These are phyloP conservation scores for Paratilapia polleni DNA, from an alignment of 2,113 vertebrate species.

Conservation along the genomic window DNA sequence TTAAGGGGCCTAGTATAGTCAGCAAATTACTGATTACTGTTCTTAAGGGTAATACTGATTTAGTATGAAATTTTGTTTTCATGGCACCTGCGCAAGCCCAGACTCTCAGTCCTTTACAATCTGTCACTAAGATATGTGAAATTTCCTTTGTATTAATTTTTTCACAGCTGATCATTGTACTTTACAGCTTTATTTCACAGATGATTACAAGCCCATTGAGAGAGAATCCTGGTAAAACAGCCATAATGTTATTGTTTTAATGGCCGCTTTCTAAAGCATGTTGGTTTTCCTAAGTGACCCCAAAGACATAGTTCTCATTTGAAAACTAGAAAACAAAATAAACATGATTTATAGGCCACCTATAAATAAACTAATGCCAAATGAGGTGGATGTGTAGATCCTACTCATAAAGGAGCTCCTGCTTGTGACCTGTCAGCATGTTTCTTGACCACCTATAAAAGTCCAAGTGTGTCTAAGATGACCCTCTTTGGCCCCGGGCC, in stretches of 20 bases:
- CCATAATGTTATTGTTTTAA: conserved; percentile 42
- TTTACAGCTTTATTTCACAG: conserved; percentile 64
- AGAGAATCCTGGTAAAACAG: conserved; percentile 45
- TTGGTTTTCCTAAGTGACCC: conserved; percentile 53
- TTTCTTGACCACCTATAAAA: conserved; percentile 80
- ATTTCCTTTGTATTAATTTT: conserved; percentile 21
- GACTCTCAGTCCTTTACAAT: background rate
- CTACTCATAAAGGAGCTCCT: conserved; percentile 76
- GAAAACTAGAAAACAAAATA: conserved; percentile 74
- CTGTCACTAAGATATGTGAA: conserved; percentile 25
- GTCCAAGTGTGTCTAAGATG: conserved; percentile 71
- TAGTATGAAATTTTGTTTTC: background rate
- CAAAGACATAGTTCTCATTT: conserved; percentile 47
- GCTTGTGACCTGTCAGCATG: conserved; percentile 79
- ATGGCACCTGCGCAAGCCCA: conserved; percentile 11
- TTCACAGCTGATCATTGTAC: conserved; percentile 41
- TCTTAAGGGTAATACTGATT: background rate
- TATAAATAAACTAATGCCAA: conserved; percentile 81
- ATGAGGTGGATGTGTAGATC: conserved; percentile 73
- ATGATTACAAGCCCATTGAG: conserved; percentile 52
- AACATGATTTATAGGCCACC: conserved; percentile 79
- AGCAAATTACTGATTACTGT: conserved; percentile 10
- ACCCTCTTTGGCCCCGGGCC: conserved; percentile 75
- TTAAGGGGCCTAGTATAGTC: conserved; percentile 13
- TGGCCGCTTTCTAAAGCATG: conserved; percentile 11